phyloP scores from a whole-genome alignment of 2,113 vertebrate species.

The Dasypus novemcinctus region DNA sequence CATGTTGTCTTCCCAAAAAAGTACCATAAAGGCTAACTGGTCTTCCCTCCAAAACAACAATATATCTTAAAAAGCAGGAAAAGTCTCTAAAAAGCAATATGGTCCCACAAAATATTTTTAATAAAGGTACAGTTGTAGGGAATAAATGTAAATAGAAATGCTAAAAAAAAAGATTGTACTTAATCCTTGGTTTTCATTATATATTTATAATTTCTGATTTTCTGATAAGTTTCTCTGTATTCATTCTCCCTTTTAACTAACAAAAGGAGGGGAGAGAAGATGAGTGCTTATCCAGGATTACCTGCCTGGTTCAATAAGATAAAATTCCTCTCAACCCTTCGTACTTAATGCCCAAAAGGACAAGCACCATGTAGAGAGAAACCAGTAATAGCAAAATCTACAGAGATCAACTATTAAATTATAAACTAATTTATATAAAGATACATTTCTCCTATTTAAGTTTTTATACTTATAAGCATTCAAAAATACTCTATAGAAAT shows the following conservation, averaged over 20 bases:
- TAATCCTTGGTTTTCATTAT: constrained; percentile 19
- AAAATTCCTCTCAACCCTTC: neutral
- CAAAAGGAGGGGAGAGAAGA: neutral
- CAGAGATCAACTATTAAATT: neutral
- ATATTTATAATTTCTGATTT: constrained; percentile 33
- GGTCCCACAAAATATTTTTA: neutral
- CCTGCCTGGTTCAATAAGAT: neutral
- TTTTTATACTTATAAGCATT: neutral
- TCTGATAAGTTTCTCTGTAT: neutral
- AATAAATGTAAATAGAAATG: constrained; percentile 10
- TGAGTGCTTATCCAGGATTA: neutral
- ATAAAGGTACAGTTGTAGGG: neutral
- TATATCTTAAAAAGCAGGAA: neutral
- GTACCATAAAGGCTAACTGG: neutral
- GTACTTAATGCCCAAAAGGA: neutral
- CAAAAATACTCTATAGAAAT: constrained; percentile 28
- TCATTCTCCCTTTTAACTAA: neutral
- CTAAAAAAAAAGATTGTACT: neutral
- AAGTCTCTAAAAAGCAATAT: neutral
- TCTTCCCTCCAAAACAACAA: neutral
- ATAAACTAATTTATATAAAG: neutral
- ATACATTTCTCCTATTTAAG: neutral
- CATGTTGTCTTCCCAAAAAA: neutral
- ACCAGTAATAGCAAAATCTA: neutral
- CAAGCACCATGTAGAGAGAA: neutral